These are phyloP conservation scores for Rhizoglyphus robini DNA, from an alignment of 1,140 invertebrate genomes.

Conservation along the genomic window DNA sequence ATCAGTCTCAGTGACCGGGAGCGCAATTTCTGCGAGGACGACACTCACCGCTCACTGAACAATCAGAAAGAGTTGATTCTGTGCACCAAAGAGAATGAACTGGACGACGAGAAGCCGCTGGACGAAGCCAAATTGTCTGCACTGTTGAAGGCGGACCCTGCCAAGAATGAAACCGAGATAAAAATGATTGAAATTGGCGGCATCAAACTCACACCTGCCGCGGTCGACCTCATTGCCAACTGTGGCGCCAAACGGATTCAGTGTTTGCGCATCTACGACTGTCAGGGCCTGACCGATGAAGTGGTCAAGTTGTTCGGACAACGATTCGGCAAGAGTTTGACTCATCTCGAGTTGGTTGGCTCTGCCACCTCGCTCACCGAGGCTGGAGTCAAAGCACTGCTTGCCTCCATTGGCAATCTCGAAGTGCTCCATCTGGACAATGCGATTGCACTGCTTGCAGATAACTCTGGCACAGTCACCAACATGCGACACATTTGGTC, in stretches of 20 bases:
- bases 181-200: constrained; percentile 19
- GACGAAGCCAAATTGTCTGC: constrained; percentile 17
- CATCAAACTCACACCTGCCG: constrained; percentile 4
- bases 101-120: constrained; percentile 20
- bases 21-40: constrained; percentile 22
- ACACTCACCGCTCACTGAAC: neutral
- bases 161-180: constrained; percentile 14
- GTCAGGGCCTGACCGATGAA: constrained; percentile 15
- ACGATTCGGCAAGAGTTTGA: constrained; percentile 16
- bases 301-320: constrained; percentile 17
- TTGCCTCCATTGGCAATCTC: constrained; percentile 16
- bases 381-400: constrained; percentile 13
- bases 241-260: constrained; percentile 15
- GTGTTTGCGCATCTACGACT: constrained; percentile 20
- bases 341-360: constrained; percentile 15
- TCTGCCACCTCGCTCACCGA: neutral
- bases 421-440: constrained; percentile 19
- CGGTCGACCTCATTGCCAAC: constrained; percentile 15
- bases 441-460: constrained; percentile 9
- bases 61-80: constrained; percentile 21
- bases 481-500: constrained; percentile 21
- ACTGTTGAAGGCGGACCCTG: constrained; percentile 4
- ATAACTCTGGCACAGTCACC: constrained; percentile 13
- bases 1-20: constrained; percentile 20
- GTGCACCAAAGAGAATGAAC: constrained; percentile 18